A percentile compares a stretch with the other conserved stretches of the same genome.
Evolutionary conservation across 1,140 invertebrate species (phyloP).

Genomic region (Musca vetustissima): DNA sequence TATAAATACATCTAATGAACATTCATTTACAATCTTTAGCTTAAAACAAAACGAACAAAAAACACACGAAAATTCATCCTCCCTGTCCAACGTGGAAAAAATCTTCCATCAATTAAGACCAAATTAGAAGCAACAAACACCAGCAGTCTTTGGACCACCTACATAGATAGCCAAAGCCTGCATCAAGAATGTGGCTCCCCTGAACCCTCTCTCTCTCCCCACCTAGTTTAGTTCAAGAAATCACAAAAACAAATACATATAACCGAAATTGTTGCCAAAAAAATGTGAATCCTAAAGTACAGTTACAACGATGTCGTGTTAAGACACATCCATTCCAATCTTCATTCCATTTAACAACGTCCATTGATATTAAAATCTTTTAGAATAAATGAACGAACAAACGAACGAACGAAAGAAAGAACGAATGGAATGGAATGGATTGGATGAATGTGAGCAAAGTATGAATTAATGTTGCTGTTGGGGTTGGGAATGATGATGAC

Average conservation of each 20-base stretch:
- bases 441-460: too few species aligned
- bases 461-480: too few species aligned
- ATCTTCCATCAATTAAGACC: conserved; percentile 18
- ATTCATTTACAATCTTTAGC: conserved; percentile 4
- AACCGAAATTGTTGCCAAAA: neutral
- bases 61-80: neutral
- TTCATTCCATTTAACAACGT: conserved; percentile 24
- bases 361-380: conserved; percentile 24
- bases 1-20: conserved; percentile 20
- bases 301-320: too few species aligned
- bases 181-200: too few species aligned
- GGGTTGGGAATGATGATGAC: too few species aligned
- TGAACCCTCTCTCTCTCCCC: too few species aligned
- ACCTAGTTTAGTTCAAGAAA: neutral
- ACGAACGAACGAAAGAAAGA: neutral
- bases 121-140: conserved; percentile 19
- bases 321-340: conserved; percentile 11
- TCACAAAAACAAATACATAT: neutral
- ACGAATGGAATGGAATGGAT: too few species aligned
- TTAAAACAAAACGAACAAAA: neutral
- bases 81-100: neutral
- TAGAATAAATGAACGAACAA: neutral
- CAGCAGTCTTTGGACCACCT: neutral
- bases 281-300: neutral
- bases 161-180: too few species aligned